Conservation (phyloP, 2,888 invertebrate species). For the Ecdyonurus torrentis region DNA sequence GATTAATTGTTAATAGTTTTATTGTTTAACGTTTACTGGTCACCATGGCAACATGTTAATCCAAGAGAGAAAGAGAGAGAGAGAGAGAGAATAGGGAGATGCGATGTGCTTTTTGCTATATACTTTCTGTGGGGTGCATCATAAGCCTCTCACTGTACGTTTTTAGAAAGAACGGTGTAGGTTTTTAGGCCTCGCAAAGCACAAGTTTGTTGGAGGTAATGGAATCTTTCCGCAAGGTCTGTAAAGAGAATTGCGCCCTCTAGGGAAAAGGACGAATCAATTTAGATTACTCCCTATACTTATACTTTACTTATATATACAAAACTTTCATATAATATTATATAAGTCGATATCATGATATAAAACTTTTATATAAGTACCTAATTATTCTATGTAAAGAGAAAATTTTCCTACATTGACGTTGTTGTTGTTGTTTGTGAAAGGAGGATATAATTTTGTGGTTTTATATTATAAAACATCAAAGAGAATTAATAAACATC, state of each 20-base stretch:
- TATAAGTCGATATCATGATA: background rate
- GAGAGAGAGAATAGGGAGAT: background rate
- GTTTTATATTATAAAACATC: too few species aligned
- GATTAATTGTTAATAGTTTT: too few species aligned
- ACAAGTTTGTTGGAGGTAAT: background rate
- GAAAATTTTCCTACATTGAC: background rate
- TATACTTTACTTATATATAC: background rate
- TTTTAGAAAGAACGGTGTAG: too few species aligned
- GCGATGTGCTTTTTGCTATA: background rate
- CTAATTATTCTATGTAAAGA: background rate
- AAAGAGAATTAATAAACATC: too few species aligned
- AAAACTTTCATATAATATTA: background rate
- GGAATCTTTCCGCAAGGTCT: background rate
- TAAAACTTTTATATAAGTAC: background rate
- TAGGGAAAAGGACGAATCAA: background rate
- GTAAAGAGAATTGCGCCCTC: background rate
- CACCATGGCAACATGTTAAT: background rate
- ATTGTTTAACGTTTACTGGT: background rate
- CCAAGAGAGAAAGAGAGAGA: background rate
- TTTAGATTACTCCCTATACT: background rate
- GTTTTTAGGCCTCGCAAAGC: background rate
- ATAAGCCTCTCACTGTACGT: too few species aligned
- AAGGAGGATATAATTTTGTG: too few species aligned
- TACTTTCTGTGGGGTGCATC: background rate
- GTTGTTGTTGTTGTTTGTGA: background rate